Conservation (phyloP, 2,113 vertebrate species). For the Ellobius talpinus region DNA sequence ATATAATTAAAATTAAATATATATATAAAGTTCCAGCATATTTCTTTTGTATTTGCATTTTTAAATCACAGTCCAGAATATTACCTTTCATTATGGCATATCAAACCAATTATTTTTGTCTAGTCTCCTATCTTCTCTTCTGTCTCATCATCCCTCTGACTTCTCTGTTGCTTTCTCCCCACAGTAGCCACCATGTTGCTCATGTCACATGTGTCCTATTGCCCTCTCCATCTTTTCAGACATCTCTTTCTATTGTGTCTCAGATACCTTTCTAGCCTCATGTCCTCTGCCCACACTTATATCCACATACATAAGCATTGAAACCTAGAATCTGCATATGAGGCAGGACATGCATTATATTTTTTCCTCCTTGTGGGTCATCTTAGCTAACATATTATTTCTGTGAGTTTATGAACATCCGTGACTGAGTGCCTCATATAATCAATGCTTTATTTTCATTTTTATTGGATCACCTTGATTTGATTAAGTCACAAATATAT, state of each 20-base stretch:
- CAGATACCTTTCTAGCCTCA: neutral
- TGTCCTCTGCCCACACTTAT: no score
- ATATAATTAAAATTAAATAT: no score
- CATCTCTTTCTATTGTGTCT: no score
- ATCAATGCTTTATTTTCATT: neutral
- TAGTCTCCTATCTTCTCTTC: no score
- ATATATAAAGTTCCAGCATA: neutral
- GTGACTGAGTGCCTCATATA: neutral
- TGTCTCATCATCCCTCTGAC: neutral
- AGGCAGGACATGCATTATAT: neutral
- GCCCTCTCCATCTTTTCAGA: neutral
- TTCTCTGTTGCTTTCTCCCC: neutral
- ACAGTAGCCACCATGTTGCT: no score
- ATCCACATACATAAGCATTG: neutral
- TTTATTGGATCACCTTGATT: neutral
- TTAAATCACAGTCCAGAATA: neutral
- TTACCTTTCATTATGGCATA: neutral
- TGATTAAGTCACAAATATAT: neutral
- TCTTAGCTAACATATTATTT: neutral
- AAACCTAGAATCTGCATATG: neutral
- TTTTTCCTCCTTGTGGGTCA: neutral
- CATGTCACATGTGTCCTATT: neutral
- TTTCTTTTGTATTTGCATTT: neutral
- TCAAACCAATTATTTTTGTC: neutral
- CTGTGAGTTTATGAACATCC: neutral